Evolutionary conservation across 2,888 invertebrate species (phyloP).

Genomic region (Atethmia centrago): DNA sequence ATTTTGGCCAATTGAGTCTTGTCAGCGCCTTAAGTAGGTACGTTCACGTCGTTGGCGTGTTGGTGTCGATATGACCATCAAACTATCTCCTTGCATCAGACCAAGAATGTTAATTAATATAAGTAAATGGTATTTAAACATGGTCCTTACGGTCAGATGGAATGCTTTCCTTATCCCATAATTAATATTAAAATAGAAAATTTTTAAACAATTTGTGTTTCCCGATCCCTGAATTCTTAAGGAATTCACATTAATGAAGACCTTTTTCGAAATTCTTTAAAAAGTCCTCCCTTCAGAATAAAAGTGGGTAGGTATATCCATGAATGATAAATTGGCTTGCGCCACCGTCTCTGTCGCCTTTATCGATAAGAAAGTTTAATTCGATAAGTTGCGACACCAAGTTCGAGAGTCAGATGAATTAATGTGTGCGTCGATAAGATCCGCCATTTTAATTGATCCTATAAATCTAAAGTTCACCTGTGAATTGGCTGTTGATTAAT

Average conservation of each 20-base stretch:
- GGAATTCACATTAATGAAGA: constrained; percentile 5
- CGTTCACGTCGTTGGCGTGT: too few relatives aligned
- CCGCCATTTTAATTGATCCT: constrained; percentile 61
- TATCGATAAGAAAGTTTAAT: constrained; percentile 66
- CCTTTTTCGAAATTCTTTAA: constrained; percentile 20
- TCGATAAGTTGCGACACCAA: constrained; percentile 59
- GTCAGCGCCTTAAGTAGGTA: neutral
- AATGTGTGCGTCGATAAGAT: constrained; percentile 65
- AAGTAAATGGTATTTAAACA: neutral
- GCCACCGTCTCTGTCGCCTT: constrained; percentile 18
- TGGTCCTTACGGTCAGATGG: neutral
- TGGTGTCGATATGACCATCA: too few relatives aligned
- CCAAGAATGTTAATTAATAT: too few relatives aligned
- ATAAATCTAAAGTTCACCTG: constrained; percentile 66
- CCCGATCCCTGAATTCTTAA: neutral
- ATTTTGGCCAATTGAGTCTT: too few relatives aligned
- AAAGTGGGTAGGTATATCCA: neutral
- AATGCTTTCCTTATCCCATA: neutral
- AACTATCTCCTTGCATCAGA: too few relatives aligned
- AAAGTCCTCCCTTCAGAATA: neutral
- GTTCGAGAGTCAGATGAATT: constrained; percentile 54
- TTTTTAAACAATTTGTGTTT: constrained; percentile 5
- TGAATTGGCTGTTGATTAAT: constrained; percentile 63
- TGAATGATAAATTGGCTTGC: constrained; percentile 42
- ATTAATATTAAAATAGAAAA: neutral